Evolutionary conservation across 2,113 vertebrate genomes (phyloP).

Genomic region (Forbesichthys agassizii): DNA sequence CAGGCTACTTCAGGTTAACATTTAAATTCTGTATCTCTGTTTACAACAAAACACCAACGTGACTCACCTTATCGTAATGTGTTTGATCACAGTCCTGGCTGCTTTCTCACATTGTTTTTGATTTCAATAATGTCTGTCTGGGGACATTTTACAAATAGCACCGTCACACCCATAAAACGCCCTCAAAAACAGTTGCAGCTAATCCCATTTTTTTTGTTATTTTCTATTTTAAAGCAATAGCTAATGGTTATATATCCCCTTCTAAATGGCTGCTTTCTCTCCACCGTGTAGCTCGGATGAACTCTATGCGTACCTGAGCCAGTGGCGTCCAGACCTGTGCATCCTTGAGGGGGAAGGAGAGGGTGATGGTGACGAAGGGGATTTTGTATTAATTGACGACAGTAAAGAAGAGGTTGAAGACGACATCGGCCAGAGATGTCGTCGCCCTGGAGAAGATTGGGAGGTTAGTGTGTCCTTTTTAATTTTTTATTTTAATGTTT

Average conservation of each 20-base stretch:
- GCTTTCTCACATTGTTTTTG: constrained; percentile 15
- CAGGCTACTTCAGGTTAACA: constrained; percentile 2
- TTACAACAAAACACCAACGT: constrained; percentile 18
- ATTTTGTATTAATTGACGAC: constrained; percentile 79
- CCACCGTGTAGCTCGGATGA: constrained; percentile 67
- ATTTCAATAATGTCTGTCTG: constrained; percentile 4
- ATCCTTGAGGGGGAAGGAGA: constrained; percentile 64
- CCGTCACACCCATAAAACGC: background rate
- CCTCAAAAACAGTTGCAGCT: background rate
- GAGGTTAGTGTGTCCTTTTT: constrained; percentile 66
- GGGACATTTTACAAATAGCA: background rate
- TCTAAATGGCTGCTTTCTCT: constrained; percentile 5
- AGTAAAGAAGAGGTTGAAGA: constrained; percentile 55
- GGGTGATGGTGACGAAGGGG: constrained; percentile 70
- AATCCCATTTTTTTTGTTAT: background rate
- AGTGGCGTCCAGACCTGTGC: constrained; percentile 59
- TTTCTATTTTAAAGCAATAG: background rate
- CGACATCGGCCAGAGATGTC: constrained; percentile 50
- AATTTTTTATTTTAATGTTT: background rate
- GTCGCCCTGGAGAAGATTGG: constrained; percentile 74
- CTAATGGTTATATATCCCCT: background rate
- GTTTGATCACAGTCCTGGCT: background rate
- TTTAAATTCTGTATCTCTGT: constrained; percentile 16
- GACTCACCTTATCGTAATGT: background rate
- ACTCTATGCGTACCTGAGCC: constrained; percentile 69